Evolutionary conservation across 2,113 vertebrate genomes (phyloP).

Genomic region (Ophthalmotilapia sp.): DNA sequence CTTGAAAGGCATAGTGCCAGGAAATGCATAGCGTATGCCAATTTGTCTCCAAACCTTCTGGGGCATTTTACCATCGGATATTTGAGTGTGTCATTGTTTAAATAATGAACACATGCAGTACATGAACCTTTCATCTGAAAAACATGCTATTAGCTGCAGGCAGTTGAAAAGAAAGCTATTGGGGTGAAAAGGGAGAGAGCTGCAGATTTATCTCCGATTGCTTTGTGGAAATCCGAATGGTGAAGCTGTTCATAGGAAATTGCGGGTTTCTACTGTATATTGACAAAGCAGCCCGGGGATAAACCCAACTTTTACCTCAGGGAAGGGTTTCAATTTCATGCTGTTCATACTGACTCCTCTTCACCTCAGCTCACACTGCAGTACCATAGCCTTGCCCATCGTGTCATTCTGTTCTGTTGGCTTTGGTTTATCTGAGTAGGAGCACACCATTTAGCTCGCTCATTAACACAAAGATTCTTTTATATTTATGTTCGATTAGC

Average conservation of each 20-base stretch:
- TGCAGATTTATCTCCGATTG: not conserved
- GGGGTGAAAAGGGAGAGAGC: not conserved
- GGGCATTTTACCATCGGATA: not conserved
- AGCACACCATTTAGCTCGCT: not conserved
- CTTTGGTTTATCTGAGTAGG: not conserved
- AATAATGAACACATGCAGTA: not conserved
- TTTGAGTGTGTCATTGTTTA: slow-evolving; percentile 11
- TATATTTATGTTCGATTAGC: not conserved
- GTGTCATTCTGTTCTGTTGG: not conserved
- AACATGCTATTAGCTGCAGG: not conserved
- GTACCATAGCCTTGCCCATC: not conserved
- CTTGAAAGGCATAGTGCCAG: not conserved
- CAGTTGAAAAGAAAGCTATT: not conserved
- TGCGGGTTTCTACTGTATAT: not conserved
- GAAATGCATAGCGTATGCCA: not conserved
- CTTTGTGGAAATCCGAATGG: not conserved
- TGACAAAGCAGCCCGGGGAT: not conserved
- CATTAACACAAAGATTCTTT: not conserved
- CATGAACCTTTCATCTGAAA: not conserved
- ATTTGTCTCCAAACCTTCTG: slow-evolving; percentile 16
- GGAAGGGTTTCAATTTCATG: not conserved
- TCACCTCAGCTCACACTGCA: not conserved
- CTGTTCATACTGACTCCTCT: not conserved
- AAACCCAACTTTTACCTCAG: not conserved
- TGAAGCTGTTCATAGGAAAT: not conserved